phyloP scores from a whole-genome alignment of 2,888 invertebrate genomes.

The Alsophila aescularia region DNA sequence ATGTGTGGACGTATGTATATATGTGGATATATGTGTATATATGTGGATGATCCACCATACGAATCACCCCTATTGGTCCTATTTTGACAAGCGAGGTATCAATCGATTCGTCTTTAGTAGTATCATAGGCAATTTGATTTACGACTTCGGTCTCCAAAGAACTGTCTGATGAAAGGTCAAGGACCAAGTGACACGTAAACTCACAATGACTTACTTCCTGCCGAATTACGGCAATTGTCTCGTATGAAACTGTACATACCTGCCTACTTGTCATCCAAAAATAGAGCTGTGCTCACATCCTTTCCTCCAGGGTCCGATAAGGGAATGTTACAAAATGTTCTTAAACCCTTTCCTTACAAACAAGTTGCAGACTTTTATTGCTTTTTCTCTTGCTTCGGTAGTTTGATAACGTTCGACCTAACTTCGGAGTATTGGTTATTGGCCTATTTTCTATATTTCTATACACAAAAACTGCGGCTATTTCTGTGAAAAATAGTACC shows the following conservation, averaged over 20 bases:
- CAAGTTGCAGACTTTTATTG: conserved; percentile 14
- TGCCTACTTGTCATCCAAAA: conserved; percentile 33
- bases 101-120: too few species aligned
- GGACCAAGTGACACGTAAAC: conserved; percentile 28
- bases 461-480: not conserved
- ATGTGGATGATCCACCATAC: too few species aligned
- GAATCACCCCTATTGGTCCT: too few species aligned
- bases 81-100: too few species aligned
- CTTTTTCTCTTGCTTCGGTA: conserved; percentile 9
- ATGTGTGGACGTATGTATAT: too few species aligned
- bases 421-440: conserved; percentile 19
- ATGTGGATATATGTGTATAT: too few species aligned
- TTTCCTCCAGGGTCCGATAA: conserved; percentile 24
- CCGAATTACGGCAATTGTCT: conserved; percentile 42
- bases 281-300: conserved; percentile 32
- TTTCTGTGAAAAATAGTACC: too few species aligned
- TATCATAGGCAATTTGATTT: too few species aligned
- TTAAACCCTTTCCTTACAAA: conserved; percentile 14
- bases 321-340: conserved; percentile 23
- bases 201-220: conserved; percentile 35
- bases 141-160: too few species aligned
- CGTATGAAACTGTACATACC: conserved; percentile 32
- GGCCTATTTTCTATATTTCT: conserved; percentile 3
- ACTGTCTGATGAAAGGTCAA: conserved; percentile 33
- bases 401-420: conserved; percentile 9